phyloP scores from a whole-genome alignment of 2,888 invertebrate species.

The Trachelus iudaicus region DNA sequence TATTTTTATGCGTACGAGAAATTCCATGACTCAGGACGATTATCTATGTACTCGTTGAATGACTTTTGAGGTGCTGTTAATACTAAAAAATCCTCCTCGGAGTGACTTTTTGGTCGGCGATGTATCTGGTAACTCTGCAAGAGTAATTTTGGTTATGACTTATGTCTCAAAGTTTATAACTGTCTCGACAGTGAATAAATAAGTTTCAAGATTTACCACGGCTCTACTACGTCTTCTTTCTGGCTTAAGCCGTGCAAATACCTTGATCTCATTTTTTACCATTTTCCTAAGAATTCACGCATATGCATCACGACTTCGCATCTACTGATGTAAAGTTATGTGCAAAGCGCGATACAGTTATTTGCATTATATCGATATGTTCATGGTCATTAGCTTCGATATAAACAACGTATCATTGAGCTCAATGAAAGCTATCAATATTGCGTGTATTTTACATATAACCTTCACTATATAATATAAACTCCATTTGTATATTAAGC shows the following conservation, averaged over 20 bases:
- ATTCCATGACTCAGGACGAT: conserved; percentile 52
- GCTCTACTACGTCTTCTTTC: conserved; percentile 25
- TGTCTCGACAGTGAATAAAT: neutral
- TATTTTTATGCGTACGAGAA: conserved; percentile 41
- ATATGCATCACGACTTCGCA: neutral
- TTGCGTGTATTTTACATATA: neutral
- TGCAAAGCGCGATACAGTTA: neutral
- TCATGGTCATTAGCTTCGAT: neutral
- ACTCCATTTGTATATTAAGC: neutral
- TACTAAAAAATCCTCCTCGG: conserved; percentile 43
- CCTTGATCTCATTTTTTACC: conserved; percentile 64
- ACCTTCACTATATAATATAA: neutral
- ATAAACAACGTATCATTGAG: neutral
- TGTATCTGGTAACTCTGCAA: conserved; percentile 43
- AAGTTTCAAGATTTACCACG: conserved; percentile 25
- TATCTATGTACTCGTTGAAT: conserved; percentile 42
- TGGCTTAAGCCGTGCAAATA: conserved; percentile 64
- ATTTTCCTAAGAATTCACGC: conserved; percentile 38
- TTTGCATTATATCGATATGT: neutral
- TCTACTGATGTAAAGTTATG: neutral
- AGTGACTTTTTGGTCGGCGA: conserved; percentile 41
- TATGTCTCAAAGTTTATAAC: neutral
- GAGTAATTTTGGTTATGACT: neutral
- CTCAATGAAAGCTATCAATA: neutral
- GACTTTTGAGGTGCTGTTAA: conserved; percentile 33